Evolutionary conservation across 2,797 vertebrate genomes (phyloP), one percentile per base, ranked within the genome.

Genomic region (Urophycis tenuis): DNA sequence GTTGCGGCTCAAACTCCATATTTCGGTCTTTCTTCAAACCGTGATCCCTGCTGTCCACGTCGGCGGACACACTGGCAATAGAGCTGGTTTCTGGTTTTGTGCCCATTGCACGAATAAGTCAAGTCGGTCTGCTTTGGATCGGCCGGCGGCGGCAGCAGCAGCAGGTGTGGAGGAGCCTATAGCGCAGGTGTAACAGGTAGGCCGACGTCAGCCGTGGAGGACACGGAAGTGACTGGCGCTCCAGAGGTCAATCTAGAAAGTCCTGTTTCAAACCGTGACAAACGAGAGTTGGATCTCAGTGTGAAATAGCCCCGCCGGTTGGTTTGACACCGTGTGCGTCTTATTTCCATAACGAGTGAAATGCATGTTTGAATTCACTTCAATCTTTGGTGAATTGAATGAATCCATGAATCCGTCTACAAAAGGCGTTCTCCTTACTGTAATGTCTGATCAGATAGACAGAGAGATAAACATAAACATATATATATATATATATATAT

Each of bases 111-210:
- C 39, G 4, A 14, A 14, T 29, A 15, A 45, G 35, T 39, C 34
- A 41, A 64, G 19, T 9, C 34, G 75, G 77, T 81, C 19, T 19
- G 5, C 12, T 19, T 3, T 19, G 45, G 12, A 4, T 53, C 19
- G 45, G 19, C 5, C 39, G 9, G 35, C 35, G 9, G 35, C 35
- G 9, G 35, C 35, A 36, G 35, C 39, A 41, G 39, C 6, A 19
- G 67, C 93, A 92, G 91, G 91, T 93, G 91, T 83, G 86, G 84
- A 81, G 75, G 53, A 10, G n/a, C 22, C 53, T 60, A 25, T 4
- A 78, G 88, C 77, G 78, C 93, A 94, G 93, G 93, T 94, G 91
- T 25, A 90, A 89, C 91, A 91, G 90, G 89, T 90, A 49, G 86
- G 85, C 83, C 76, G 11, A 25, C 53, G 53, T 25, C 10, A 67